These are phyloP conservation scores for Kradibia gibbosae DNA, from an alignment of 1,140 invertebrate species.

Conservation along the genomic window DNA sequence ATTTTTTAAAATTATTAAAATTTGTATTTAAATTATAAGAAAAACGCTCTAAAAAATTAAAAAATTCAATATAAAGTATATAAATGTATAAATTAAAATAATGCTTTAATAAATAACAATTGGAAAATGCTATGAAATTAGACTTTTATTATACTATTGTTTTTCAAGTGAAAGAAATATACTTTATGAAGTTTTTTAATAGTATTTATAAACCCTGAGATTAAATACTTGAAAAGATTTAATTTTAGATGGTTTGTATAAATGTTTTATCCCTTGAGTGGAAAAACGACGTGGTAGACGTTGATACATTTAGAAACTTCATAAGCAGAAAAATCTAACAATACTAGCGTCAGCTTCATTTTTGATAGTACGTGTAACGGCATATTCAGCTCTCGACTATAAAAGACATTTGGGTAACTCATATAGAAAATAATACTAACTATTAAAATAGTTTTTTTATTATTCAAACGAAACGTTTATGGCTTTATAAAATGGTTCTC, in stretches of 20 bases:
- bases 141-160: too few relatives aligned
- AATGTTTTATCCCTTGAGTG: not conserved
- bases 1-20: too few relatives aligned
- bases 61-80: too few relatives aligned
- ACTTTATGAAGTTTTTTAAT: not conserved
- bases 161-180: too few relatives aligned
- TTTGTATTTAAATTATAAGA: too few relatives aligned
- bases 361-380: not conserved
- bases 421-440: not conserved
- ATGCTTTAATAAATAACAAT: too few relatives aligned
- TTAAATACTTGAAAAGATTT: not conserved
- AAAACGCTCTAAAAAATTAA: too few relatives aligned
- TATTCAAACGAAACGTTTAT: not conserved
- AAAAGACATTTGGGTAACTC: slow-evolving; percentile 7
- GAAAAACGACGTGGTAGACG: not conserved
- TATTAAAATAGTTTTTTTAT: not conserved
- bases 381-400: not conserved
- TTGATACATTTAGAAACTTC: not conserved
- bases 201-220: not conserved
- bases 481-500: too few relatives aligned
- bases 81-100: too few relatives aligned
- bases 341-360: not conserved
- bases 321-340: not conserved
- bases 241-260: not conserved
- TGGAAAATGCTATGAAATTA: too few relatives aligned